A percentile compares a stretch with the other conserved stretches of the same genome.
Conservation (phyloP, 2,797 vertebrate genomes). For the Rhodeus uyekii region DNA sequence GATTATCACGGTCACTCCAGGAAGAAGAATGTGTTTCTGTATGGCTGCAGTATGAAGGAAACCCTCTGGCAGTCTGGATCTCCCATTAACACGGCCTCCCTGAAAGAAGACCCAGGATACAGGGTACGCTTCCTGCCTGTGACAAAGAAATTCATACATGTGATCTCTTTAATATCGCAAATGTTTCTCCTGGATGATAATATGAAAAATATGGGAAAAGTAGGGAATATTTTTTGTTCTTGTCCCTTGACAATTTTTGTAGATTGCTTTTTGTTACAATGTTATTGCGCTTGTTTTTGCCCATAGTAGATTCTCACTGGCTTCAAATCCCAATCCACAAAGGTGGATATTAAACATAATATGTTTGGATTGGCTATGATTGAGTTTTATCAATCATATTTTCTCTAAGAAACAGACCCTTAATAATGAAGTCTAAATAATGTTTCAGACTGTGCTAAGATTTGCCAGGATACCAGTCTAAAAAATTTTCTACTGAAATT, state of each 20-base stretch:
- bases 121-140: slow-evolving; percentile 69
- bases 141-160: not conserved
- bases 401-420: too few relatives aligned
- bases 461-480: too few relatives aligned
- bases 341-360: not conserved
- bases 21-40: slow-evolving; percentile 93
- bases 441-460: too few relatives aligned
- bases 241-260: not conserved
- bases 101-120: slow-evolving; percentile 87
- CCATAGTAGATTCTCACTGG: not conserved
- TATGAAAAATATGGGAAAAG: not conserved
- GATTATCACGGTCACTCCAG: slow-evolving; percentile 95
- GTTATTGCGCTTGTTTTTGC: not conserved
- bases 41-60: slow-evolving; percentile 93
- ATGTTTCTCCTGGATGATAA: not conserved
- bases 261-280: not conserved
- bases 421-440: too few relatives aligned
- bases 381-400: not conserved
- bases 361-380: not conserved
- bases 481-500: too few relatives aligned
- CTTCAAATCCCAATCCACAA: not conserved
- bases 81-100: slow-evolving; percentile 68
- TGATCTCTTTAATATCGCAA: not conserved
- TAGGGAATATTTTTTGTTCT: not conserved
- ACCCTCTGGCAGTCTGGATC: slow-evolving; percentile 89